Conservation (phyloP, 2,888 invertebrate genomes). For the Itoplectis maculator region DNA sequence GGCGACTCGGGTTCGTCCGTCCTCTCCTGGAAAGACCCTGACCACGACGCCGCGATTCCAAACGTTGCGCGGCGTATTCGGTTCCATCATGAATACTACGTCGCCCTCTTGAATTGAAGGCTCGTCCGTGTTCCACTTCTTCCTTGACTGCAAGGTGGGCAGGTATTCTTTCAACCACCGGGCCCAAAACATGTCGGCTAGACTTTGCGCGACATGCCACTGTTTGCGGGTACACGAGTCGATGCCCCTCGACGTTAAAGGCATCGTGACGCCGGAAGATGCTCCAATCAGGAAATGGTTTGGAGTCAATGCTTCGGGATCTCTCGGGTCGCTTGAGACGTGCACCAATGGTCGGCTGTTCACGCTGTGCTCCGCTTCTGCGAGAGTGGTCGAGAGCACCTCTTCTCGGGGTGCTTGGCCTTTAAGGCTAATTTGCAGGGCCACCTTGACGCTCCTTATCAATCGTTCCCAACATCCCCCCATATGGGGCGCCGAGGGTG, state of each 20-base stretch:
- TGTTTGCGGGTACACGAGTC: conserved; percentile 48
- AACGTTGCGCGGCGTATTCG: conserved; percentile 45
- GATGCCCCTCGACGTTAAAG: not conserved
- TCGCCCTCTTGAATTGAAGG: conserved; percentile 48
- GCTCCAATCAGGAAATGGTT: conserved; percentile 75
- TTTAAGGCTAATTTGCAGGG: conserved; percentile 62
- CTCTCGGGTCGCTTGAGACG: conserved; percentile 70
- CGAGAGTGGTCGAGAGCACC: conserved; percentile 34
- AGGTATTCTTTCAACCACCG: conserved; percentile 77
- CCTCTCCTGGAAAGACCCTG: conserved; percentile 15
- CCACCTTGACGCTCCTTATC: conserved; percentile 62
- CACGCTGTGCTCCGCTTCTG: conserved; percentile 53
- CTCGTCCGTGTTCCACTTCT: conserved; percentile 61
- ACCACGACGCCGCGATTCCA: conserved; percentile 65
- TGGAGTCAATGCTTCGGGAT: conserved; percentile 75
- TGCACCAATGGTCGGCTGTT: conserved; percentile 73
- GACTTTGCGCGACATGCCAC: conserved; percentile 55
- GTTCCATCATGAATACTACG: conserved; percentile 64
- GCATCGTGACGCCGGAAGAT: conserved; percentile 36
- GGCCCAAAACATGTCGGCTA: conserved; percentile 70
- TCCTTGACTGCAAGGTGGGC: conserved; percentile 65
- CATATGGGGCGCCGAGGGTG: conserved; percentile 69
- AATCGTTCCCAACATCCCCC: conserved; percentile 72
- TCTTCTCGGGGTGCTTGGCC: conserved; percentile 69
- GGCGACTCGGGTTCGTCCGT: conserved; percentile 32